Evolutionary conservation across 2,888 invertebrate species (phyloP).

Genomic region (Pharmacophagus antenor): DNA sequence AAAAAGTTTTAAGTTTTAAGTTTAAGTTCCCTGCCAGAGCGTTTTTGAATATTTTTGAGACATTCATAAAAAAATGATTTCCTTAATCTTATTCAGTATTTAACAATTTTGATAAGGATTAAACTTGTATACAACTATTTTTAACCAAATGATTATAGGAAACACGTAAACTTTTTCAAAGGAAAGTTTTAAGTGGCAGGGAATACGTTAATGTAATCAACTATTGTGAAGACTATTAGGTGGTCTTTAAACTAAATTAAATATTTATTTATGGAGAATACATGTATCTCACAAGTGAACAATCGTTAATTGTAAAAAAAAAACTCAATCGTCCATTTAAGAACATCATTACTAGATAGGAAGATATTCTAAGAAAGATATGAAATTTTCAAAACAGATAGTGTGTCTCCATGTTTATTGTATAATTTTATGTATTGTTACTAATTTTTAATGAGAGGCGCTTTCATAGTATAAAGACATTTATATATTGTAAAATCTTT

Average conservation of each 20-base stretch:
- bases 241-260: neutral
- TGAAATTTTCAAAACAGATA: neutral
- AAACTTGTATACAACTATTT: too few species aligned
- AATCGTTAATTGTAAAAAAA: slow-evolving; percentile 11
- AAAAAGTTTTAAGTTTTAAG: too few species aligned
- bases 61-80: too few species aligned
- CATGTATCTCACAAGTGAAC: neutral
- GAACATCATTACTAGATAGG: slow-evolving; percentile 25
- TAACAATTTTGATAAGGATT: too few species aligned
- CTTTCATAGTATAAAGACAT: neutral
- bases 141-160: too few species aligned
- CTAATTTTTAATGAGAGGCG: neutral
- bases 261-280: neutral
- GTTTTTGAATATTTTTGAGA: too few species aligned
- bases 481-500: neutral
- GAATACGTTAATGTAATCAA: too few species aligned
- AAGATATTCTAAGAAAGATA: slow-evolving; percentile 2
- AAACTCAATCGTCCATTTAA: slow-evolving; percentile 23
- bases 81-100: too few species aligned
- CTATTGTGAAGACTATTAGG: too few species aligned
- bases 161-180: too few species aligned
- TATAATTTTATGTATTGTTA: neutral
- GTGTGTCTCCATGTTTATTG: neutral
- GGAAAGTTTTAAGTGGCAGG: too few species aligned
- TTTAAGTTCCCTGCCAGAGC: too few species aligned